Conservation (phyloP, 1,140 invertebrate genomes). For the Bombus sylvicola region DNA sequence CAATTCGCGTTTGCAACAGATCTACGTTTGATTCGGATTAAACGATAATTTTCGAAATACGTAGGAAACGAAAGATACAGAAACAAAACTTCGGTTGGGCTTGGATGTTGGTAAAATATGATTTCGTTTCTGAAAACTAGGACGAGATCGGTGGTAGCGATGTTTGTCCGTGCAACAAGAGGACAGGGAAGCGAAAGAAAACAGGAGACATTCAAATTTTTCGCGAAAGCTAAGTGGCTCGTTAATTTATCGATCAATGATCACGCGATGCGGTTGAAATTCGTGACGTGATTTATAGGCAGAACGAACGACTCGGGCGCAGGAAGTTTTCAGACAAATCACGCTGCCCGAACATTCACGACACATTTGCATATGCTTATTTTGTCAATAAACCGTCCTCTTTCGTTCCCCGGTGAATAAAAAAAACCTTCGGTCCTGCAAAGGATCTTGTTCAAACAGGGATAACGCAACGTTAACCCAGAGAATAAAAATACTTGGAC, state of each 20-base stretch:
- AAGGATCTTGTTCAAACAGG: slow-evolving; percentile 2
- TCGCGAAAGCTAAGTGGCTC: not conserved
- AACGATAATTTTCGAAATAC: too few relatives aligned
- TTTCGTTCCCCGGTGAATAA: not conserved
- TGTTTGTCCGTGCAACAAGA: not conserved
- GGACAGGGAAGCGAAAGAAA: not conserved
- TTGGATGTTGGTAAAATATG: too few relatives aligned
- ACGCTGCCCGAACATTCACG: not conserved
- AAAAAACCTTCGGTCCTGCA: not conserved
- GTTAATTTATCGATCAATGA: slow-evolving; percentile 41
- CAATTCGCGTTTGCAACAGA: too few relatives aligned
- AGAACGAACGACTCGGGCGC: not conserved
- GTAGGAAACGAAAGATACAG: too few relatives aligned
- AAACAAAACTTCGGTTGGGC: too few relatives aligned
- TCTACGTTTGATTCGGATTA: too few relatives aligned
- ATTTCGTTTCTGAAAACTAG: not conserved
- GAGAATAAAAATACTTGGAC: not conserved
- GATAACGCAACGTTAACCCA: not conserved
- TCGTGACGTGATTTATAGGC: slow-evolving; percentile 4
- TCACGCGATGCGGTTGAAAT: slow-evolving; percentile 9
- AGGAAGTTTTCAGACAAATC: slow-evolving; percentile 22
- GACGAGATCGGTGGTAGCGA: not conserved
- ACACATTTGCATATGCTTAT: slow-evolving; percentile 48
- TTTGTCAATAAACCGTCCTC: slow-evolving; percentile 41
- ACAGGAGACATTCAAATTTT: not conserved